phyloP scores from a whole-genome alignment of 2,797 vertebrate genomes.

The Eidolon dupreanum region DNA sequence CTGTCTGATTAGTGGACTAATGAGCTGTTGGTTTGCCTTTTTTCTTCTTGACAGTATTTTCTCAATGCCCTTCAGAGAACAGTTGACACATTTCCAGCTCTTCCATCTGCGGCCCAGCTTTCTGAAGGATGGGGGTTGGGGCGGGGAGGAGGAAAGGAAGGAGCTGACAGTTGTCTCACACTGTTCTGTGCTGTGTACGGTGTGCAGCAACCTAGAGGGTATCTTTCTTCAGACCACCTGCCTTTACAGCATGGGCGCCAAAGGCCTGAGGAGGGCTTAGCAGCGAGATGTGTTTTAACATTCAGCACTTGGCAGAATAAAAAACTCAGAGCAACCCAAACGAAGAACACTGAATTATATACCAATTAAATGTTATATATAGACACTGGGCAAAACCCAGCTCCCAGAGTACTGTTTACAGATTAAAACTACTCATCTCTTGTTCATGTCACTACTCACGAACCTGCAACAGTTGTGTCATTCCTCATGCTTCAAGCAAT shows the following conservation, averaged over 20 bases:
- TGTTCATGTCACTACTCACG: neutral
- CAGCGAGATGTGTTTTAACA: conserved; percentile 69
- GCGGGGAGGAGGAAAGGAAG: conserved; percentile 52
- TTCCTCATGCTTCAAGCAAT: neutral
- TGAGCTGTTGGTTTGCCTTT: conserved; percentile 66
- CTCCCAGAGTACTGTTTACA: neutral
- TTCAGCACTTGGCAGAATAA: conserved; percentile 74
- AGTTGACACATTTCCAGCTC: conserved; percentile 47
- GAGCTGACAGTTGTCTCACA: conserved; percentile 74
- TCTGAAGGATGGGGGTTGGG: neutral
- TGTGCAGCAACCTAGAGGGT: conserved; percentile 72
- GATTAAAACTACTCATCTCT: neutral
- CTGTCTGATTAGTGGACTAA: conserved; percentile 65
- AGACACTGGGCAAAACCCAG: neutral
- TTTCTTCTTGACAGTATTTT: conserved; percentile 68
- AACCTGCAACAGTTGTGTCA: neutral
- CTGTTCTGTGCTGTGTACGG: conserved; percentile 41
- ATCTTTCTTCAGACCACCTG: conserved; percentile 77
- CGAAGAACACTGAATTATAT: conserved; percentile 48
- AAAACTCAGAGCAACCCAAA: conserved; percentile 26
- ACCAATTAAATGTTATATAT: conserved; percentile 24
- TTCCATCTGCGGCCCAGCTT: conserved; percentile 74
- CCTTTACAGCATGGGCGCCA: conserved; percentile 71
- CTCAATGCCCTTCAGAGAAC: conserved; percentile 59
- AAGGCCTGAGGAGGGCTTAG: conserved; percentile 72